Conservation (phyloP, 2,113 vertebrate genomes). For the Lanius ludovicianus region DNA sequence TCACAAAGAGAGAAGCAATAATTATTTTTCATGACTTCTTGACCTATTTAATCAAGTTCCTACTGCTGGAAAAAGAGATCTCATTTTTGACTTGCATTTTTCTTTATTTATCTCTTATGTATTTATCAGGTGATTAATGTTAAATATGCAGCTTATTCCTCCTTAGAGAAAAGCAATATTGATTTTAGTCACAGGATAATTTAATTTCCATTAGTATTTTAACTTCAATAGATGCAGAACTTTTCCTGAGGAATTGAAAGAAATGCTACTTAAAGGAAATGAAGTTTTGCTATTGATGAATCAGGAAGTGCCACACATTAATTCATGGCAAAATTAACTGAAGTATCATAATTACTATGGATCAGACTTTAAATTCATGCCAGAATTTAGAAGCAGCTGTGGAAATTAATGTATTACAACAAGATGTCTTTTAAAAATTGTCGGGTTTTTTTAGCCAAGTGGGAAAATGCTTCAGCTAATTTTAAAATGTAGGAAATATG, state of each 20-base stretch:
- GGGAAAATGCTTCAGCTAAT: background rate
- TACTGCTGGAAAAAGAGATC: background rate
- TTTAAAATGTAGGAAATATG: background rate
- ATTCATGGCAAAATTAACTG: background rate
- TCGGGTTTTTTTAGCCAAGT: background rate
- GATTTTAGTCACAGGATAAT: conserved; percentile 4
- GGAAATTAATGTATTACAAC: background rate
- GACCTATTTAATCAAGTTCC: background rate
- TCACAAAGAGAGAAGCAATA: background rate
- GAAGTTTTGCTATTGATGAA: background rate
- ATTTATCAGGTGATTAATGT: background rate
- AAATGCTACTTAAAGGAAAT: background rate
- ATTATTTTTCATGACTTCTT: background rate
- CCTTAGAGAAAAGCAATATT: conserved; percentile 1
- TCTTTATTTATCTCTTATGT: conserved; percentile 3
- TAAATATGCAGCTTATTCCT: background rate
- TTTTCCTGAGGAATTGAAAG: background rate
- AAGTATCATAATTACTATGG: background rate
- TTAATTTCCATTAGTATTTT: conserved; percentile 15
- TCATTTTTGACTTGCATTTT: background rate
- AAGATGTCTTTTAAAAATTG: background rate
- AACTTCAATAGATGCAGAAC: background rate
- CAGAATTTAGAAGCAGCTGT: background rate
- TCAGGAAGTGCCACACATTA: background rate
- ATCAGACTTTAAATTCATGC: background rate